Conservation (phyloP, 1,140 invertebrate species). For the Plectus sambesii region DNA sequence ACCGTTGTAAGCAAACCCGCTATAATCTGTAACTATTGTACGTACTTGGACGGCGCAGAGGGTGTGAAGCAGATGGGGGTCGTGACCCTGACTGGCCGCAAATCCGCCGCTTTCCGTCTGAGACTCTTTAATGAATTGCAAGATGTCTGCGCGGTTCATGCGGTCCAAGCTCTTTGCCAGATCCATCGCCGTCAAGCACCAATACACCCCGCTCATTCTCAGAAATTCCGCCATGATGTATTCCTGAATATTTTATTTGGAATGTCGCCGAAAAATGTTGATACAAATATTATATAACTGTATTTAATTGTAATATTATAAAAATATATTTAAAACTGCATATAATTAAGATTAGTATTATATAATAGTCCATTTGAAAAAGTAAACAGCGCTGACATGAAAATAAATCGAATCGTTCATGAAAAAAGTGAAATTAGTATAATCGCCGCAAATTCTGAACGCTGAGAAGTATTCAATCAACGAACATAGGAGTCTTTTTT, state of each 20-base stretch:
- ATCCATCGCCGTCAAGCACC: constrained; percentile 86
- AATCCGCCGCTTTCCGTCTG: constrained; percentile 81
- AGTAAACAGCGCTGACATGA: not conserved
- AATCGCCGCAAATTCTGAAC: no score
- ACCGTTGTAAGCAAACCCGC: no score
- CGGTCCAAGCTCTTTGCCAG: constrained; percentile 68
- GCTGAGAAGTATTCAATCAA: no score
- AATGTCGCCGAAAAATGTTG: not conserved
- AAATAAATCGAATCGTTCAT: not conserved
- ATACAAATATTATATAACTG: constrained; percentile 7
- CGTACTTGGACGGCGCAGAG: constrained; percentile 76
- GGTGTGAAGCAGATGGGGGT: constrained; percentile 87
- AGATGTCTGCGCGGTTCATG: constrained; percentile 65
- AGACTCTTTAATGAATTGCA: constrained; percentile 75
- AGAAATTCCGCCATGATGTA: constrained; percentile 91
- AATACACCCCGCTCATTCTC: constrained; percentile 90
- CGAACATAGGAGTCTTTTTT: constrained; percentile 79
- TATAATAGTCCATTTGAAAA: not conserved
- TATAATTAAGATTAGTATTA: not conserved
- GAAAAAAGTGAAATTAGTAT: constrained; percentile 2
- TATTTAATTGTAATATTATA: constrained; percentile 11
- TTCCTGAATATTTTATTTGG: constrained; percentile 54
- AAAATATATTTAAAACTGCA: not conserved
- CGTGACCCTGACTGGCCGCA: constrained; percentile 73
- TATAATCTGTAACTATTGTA: not conserved